Evolutionary conservation across 1,140 invertebrate genomes (phyloP).

Genomic region (Heliconius hewitsoni): DNA sequence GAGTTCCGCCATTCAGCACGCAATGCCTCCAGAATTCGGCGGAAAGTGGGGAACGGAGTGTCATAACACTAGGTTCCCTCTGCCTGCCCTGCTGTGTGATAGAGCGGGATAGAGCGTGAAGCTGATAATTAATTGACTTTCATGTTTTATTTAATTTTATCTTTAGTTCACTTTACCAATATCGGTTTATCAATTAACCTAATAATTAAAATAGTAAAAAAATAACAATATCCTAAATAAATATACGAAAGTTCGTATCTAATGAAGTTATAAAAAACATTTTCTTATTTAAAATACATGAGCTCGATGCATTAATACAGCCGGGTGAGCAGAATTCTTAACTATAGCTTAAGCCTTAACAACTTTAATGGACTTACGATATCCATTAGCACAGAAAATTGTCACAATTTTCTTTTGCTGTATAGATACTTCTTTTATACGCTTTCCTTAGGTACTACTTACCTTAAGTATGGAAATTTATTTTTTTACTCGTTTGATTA

Average conservation of each 20-base stretch:
- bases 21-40: too few relatives aligned
- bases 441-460: neutral
- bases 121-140: too few relatives aligned
- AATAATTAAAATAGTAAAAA: neutral
- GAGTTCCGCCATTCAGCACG: too few relatives aligned
- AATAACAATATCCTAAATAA: neutral
- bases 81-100: too few relatives aligned
- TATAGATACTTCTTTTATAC: neutral
- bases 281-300: constrained; percentile 6
- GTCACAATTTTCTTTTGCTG: constrained; percentile 11
- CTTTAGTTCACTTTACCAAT: neutral
- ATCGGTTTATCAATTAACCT: too few relatives aligned
- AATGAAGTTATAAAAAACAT: neutral
- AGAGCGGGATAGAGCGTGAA: too few relatives aligned
- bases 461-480: neutral
- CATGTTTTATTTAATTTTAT: neutral
- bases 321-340: constrained; percentile 6
- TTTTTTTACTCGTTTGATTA: neutral
- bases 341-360: constrained; percentile 7
- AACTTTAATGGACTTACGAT: constrained; percentile 20
- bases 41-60: too few relatives aligned
- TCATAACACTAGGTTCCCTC: too few relatives aligned
- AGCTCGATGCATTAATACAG: constrained; percentile 9
- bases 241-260: neutral
- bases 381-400: constrained; percentile 22